Evolutionary conservation across 1,140 invertebrate genomes (phyloP).

Genomic region (Triops longicaudatus): DNA sequence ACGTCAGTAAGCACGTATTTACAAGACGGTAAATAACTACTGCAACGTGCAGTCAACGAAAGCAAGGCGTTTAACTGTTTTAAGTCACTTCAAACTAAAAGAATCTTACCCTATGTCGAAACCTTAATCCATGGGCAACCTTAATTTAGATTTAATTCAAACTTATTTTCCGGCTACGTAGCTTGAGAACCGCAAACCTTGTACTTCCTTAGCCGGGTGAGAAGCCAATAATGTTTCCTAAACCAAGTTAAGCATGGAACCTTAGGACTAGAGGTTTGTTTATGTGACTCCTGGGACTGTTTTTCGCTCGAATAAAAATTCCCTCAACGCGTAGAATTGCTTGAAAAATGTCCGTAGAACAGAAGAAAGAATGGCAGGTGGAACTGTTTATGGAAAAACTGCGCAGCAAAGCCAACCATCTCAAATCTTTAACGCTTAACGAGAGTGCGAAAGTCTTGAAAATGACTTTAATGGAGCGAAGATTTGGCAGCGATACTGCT

Average conservation of each 20-base stretch:
- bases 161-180: too few species aligned
- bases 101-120: too few species aligned
- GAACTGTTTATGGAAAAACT: constrained; percentile 39
- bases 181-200: too few species aligned
- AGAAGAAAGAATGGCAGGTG: constrained; percentile 32
- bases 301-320: not conserved
- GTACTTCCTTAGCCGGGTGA: not conserved
- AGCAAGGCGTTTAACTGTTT: too few species aligned
- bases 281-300: not conserved
- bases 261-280: not conserved
- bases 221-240: not conserved
- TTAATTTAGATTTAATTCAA: too few species aligned
- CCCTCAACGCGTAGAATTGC: not conserved
- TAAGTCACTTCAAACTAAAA: too few species aligned
- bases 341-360: not conserved
- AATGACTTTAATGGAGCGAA: constrained; percentile 30
- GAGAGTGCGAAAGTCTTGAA: constrained; percentile 39
- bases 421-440: constrained; percentile 36
- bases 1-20: too few species aligned
- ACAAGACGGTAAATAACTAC: too few species aligned
- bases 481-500: constrained; percentile 50
- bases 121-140: too few species aligned
- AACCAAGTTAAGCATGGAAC: not conserved
- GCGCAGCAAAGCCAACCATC: constrained; percentile 35
- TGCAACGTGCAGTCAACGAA: too few species aligned